Base-by-base conservation (phyloP, 2,888 invertebrate genomes). In the Spatulosminthurus flaviceps region DNA sequence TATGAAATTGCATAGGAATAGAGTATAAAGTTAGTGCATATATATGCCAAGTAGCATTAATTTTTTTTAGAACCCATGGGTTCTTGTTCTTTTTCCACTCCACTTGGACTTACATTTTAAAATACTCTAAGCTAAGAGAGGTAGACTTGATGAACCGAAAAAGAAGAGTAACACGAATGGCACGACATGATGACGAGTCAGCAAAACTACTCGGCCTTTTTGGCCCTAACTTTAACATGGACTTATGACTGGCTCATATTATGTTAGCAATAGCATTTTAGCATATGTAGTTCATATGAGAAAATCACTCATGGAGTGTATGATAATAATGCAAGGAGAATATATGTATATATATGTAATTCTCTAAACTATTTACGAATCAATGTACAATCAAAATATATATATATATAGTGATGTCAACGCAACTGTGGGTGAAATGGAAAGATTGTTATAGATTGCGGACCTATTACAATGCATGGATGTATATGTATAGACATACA, bases 81-180 rank as follows among this genome's bases (percentile, higher is more conserved):
- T n/a, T 51, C 51, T 51, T 51, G n/a, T 13, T 51, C 16, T 51
- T 51, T 41, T 51, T 51, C n/a, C 16, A 51, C 16, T 51, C 51
- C 51, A 51, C 51, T 51, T 51, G 51, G 51, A 51, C 51, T n/a
- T 51, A 51, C n/a, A n/a, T n/a, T 51, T 19, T 51, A n/a, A 51
- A 51, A 51, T 51, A 51, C n/a, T n/a, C n/a, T 19, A 64, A 64
- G 9, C 22, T 11, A 26, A 26, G 7, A 51, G 22, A 61, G n/a
- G n/a, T n/a, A n/a, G 61, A 51, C 64, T 74, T 74, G 74, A 74
- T 74, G 74, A 74, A 74, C 74, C 74, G 74, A 74, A 74, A 74
- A 74, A 74, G 74, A 28, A 74, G 29, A 61, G 74, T 34, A 61
- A 74, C 61, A 74, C 60, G 61, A 74, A 60, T 61, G 28, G 21